Evolutionary conservation across 1,140 invertebrate species (phyloP), one percentile per base, ranked within the genome.

Genomic region (Mactra quadrangularis): DNA sequence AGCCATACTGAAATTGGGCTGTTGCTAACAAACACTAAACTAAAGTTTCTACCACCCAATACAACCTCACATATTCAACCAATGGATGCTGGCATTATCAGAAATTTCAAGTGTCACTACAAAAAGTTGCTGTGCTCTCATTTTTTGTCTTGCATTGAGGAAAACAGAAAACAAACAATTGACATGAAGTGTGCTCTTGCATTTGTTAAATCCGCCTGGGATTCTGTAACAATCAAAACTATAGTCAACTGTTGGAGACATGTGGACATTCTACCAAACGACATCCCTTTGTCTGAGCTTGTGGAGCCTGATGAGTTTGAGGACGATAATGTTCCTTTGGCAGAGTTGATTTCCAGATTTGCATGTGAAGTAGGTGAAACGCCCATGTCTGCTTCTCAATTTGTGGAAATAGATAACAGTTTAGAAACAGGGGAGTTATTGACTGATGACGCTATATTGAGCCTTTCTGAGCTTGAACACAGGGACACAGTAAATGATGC

Each of bases 21-120:
- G 27, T 2, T 31, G 0, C 52, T 85, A 1, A 47, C 4, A 15
- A 53, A 66, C 25, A 52, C 75, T 7, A 45, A 22, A 9, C 38
- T 74, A 6, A 27, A 45, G n/a, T 82, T 82, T 52, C 29, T 76
- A 15, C 70, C 71, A 11, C 71, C 59, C 19, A 82, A 85, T 29
- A 85, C 70, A 6, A 81, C 71, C 19, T 55, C 71, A 19, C 38
- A 66, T 3, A 82, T 71, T 22, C 83, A 85, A 45, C 78, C 70
- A 2, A 55, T 41, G 25, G 83, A 82, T 71, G 41, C 55, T 13
- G 74, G 82, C 25, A 86, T 86, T 11, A 88, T 86, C 11, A 17
- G 64, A 0, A 70, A 78, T 3, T 84, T 86, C 22, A 86, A 86
- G 35, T 62, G 53, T 3, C 25, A 45, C 7, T 82, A 84, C 29